Evolutionary conservation across 2,888 invertebrate species (phyloP), one percentile per base, ranked within the genome.

Genomic region (Dolichopus griseipennis): DNA sequence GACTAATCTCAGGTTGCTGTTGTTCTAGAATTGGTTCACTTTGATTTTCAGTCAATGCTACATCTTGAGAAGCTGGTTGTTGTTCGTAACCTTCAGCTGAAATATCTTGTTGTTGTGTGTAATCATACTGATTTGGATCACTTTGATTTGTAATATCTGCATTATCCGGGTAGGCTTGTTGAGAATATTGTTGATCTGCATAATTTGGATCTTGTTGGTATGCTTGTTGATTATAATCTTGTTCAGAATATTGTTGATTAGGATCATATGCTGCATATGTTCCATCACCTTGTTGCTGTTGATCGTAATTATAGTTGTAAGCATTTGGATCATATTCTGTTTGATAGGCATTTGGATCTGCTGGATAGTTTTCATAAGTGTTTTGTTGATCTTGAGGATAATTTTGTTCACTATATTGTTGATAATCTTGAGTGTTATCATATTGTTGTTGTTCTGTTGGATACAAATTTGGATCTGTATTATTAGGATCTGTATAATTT

Each of bases 241-340:
- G 67, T 8, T 68, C 71, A 65, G 71, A 34, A 52, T 72, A 73
- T 21, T 74, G 75, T 65, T 75, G 76, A 22, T 74, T 71, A 6
- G 76, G 74, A 73, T 78, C 77, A 67, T 76, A 75, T 68, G 79
- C 77, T 52, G 76, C 75, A 37, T 78, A 79, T 69, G 78, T 75
- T 10, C 78, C 78, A 62, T 66, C 27, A 10, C 37, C 66, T 43
- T 66, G 65, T 9, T 75, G 78, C 21, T 76, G 70, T 72, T 79
- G 78, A 41, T 77, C 77, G 71, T 80, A 81, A 69, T 77, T 77
- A 68, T 80, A 81, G 27, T 78, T 77, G 72, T 80, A 80, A 52
- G 75, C 74, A 68, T 74, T 78, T 37, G 76, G 75, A 73, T 78
- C 79, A 71, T 78, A 78, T 69, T 73, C 74, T 63, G 70, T 71